Evolutionary conservation across 2,888 invertebrate genomes (phyloP).

Genomic region (Gastrophysa polygoni): DNA sequence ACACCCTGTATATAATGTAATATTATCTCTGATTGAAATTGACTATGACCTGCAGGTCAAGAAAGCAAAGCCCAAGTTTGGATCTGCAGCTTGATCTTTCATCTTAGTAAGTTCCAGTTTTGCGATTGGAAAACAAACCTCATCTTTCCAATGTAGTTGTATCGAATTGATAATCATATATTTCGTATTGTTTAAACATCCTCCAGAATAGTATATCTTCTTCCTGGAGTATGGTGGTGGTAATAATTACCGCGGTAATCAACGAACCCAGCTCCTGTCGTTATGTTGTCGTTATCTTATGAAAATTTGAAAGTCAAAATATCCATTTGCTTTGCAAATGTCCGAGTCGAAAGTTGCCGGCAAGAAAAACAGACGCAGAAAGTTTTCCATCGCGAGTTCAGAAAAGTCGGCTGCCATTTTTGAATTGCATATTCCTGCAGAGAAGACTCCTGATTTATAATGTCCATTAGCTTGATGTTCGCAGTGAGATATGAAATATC

Average conservation of each 20-base stretch:
- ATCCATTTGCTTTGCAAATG: slow-evolving; percentile 63
- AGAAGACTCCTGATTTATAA: neutral
- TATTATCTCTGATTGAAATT: too few relatives aligned
- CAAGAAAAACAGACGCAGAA: slow-evolving; percentile 45
- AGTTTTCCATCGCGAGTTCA: slow-evolving; percentile 34
- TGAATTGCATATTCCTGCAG: slow-evolving; percentile 5
- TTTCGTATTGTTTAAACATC: too few relatives aligned
- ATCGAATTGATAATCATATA: too few relatives aligned
- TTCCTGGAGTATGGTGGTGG: slow-evolving; percentile 1
- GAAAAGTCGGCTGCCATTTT: neutral
- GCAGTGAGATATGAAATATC: neutral
- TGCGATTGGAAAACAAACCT: too few relatives aligned
- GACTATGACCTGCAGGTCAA: too few relatives aligned
- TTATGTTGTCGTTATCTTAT: slow-evolving; percentile 44
- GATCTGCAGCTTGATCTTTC: too few relatives aligned
- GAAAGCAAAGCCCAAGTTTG: too few relatives aligned
- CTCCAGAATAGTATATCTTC: too few relatives aligned
- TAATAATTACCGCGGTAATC: slow-evolving; percentile 20
- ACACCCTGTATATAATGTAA: too few relatives aligned
- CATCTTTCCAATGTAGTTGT: too few relatives aligned
- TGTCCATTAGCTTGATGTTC: slow-evolving; percentile 1
- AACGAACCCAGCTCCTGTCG: slow-evolving; percentile 14
- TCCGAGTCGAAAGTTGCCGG: slow-evolving; percentile 38
- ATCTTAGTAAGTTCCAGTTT: too few relatives aligned
- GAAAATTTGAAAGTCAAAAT: slow-evolving; percentile 63